These are phyloP conservation scores for Clunio marinus DNA, from an alignment of 2,888 invertebrate genomes.

Conservation along the genomic window DNA sequence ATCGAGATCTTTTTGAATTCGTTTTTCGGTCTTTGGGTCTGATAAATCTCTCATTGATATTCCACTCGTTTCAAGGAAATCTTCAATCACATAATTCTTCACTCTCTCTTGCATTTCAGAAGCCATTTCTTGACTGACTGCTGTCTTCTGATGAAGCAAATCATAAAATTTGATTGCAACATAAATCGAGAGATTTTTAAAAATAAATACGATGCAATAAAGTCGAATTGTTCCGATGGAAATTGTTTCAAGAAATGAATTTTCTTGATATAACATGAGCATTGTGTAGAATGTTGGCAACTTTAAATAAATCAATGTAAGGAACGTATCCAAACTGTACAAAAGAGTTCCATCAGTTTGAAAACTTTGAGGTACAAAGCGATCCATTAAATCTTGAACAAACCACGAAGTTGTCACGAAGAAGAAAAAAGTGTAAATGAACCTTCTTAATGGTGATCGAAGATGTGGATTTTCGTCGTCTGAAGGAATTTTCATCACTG, in stretches of 20 bases:
- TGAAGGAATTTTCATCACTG: background rate
- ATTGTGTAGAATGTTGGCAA: conserved; percentile 52
- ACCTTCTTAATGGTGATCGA: background rate
- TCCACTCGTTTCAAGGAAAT: conserved; percentile 52
- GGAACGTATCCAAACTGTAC: conserved; percentile 37
- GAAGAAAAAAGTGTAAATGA: conserved; percentile 12
- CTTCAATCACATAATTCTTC: conserved; percentile 56
- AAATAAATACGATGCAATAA: conserved; percentile 52
- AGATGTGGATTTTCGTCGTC: conserved; percentile 24
- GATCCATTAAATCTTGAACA: conserved; percentile 28
- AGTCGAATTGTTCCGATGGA: conserved; percentile 38
- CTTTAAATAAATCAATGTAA: conserved; percentile 39
- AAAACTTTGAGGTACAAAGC: background rate
- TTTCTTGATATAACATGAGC: conserved; percentile 67
- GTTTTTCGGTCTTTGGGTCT: conserved; percentile 47
- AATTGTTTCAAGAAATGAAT: conserved; percentile 51
- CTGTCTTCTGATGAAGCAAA: conserved; percentile 51
- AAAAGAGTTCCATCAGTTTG: background rate
- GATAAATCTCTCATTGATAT: conserved; percentile 49
- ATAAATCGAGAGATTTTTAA: conserved; percentile 56
- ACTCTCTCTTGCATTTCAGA: conserved; percentile 54
- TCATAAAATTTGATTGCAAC: conserved; percentile 49
- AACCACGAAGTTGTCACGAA: conserved; percentile 21
- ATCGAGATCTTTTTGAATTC: conserved; percentile 46
- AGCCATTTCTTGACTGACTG: conserved; percentile 44